Percentiles rank a stretch among this genome's conserved stretches.
These are phyloP conservation scores for Hirudo medicinalis DNA, from an alignment of 1,140 invertebrate species.

Conservation along the genomic window DNA sequence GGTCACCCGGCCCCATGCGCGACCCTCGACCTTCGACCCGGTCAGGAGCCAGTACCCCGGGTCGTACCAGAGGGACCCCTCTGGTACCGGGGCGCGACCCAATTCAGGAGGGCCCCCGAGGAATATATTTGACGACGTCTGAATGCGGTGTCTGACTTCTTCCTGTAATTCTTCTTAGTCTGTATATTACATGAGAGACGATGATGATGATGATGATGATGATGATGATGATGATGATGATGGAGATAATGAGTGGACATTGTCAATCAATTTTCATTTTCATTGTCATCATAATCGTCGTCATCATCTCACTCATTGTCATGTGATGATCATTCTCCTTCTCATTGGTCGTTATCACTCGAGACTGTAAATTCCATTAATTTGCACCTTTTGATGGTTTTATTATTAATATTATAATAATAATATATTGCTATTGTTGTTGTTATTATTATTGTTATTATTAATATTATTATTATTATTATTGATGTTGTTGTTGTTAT, in stretches of 20 bases:
- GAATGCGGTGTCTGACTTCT: not conserved
- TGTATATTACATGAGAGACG: too few species aligned
- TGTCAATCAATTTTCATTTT: too few species aligned
- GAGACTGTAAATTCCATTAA: not conserved
- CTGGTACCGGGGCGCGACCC: not conserved
- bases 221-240: too few species aligned
- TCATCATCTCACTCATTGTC: too few species aligned
- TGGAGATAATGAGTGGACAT: too few species aligned
- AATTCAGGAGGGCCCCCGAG: not conserved
- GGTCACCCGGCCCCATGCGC: not conserved
- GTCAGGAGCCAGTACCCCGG: not conserved
- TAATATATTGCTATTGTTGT: not conserved
- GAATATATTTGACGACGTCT: conserved; percentile 19
- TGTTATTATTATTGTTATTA: not conserved
- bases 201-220: too few species aligned
- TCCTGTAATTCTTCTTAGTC: too few species aligned
- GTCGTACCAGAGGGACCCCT: conserved; percentile 1
- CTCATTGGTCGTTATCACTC: not conserved
- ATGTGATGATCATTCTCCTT: not conserved
- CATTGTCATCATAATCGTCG: too few species aligned
- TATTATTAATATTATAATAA: too few species aligned
- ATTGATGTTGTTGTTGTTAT: too few species aligned
- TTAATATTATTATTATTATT: too few species aligned
- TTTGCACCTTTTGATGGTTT: not conserved
- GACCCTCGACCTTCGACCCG: not conserved